Percentiles rank a stretch among this genome's conserved stretches.
Evolutionary conservation across 2,797 vertebrate species (phyloP).

Genomic region (Leptoclinus maculatus): DNA sequence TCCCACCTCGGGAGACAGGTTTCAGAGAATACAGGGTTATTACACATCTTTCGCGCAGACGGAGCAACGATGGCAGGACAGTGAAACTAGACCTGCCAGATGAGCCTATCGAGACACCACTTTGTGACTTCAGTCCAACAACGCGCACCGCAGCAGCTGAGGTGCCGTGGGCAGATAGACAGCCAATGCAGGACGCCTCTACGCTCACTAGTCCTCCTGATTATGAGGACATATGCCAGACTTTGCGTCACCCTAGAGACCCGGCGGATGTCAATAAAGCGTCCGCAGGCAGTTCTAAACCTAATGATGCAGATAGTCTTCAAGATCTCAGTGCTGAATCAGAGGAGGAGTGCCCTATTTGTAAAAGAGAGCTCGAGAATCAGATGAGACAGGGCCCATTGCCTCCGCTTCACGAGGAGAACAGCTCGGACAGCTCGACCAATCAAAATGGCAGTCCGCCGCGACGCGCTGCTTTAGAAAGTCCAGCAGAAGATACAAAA

Average conservation of each 20-base stretch:
- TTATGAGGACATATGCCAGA: constrained; percentile 87
- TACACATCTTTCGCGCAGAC: constrained; percentile 81
- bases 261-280: constrained; percentile 72
- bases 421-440: constrained; percentile 80
- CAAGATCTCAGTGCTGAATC: constrained; percentile 72
- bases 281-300: constrained; percentile 71
- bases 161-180: constrained; percentile 83
- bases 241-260: constrained; percentile 83
- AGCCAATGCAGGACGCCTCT: constrained; percentile 87
- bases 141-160: constrained; percentile 76
- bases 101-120: constrained; percentile 79
- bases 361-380: constrained; percentile 80
- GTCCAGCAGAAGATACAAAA: constrained; percentile 64
- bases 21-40: constrained; percentile 87
- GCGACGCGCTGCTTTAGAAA: constrained; percentile 65
- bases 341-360: constrained; percentile 83
- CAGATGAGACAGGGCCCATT: constrained; percentile 80
- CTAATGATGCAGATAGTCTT: constrained; percentile 68
- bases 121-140: constrained; percentile 81
- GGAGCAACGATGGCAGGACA: constrained; percentile 82
- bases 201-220: constrained; percentile 86
- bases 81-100: constrained; percentile 83
- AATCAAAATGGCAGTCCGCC: constrained; percentile 81
- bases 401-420: constrained; percentile 83
- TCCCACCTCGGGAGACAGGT: constrained; percentile 83